A percentile compares a stretch with the other conserved stretches of the same genome.
phyloP scores from a whole-genome alignment of 2,888 invertebrate genomes.

The Drosophila mulleri region DNA sequence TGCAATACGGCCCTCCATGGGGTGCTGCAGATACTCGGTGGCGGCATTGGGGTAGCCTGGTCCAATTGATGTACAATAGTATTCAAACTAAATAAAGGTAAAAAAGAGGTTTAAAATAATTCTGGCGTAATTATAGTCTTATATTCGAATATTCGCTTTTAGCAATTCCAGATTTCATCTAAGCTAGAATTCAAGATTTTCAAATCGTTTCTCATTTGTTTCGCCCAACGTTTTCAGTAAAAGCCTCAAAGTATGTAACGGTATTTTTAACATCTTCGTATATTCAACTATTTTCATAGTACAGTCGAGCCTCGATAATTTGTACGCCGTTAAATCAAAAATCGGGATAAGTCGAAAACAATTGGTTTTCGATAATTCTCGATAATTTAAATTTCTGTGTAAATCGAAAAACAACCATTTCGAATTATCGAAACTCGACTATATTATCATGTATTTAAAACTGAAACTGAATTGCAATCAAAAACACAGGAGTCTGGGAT shows the following conservation, averaged over 20 bases:
- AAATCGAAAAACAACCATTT: too few species aligned
- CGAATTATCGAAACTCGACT: too few species aligned
- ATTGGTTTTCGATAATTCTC: too few species aligned
- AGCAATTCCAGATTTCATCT: not conserved
- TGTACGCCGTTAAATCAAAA: too few species aligned
- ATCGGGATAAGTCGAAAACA: too few species aligned
- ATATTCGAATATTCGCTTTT: not conserved
- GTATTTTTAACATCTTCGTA: not conserved
- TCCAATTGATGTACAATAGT: constrained; percentile 53
- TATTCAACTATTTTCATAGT: not conserved
- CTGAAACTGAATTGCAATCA: not conserved
- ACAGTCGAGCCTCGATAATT: too few species aligned
- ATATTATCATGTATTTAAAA: too few species aligned
- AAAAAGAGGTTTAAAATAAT: not conserved
- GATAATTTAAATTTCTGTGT: too few species aligned
- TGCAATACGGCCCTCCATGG: constrained; percentile 73
- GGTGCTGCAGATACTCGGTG: constrained; percentile 57
- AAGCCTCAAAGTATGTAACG: constrained; percentile 8
- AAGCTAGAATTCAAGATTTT: not conserved
- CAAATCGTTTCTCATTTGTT: not conserved
- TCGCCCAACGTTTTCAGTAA: not conserved
- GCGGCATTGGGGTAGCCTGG: constrained; percentile 69
- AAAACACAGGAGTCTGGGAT: constrained; percentile 11
- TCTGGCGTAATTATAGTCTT: not conserved
- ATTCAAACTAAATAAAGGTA: too few species aligned